phyloP scores from a whole-genome alignment of 2,888 invertebrate species.

The Emmelina monodactyla region DNA sequence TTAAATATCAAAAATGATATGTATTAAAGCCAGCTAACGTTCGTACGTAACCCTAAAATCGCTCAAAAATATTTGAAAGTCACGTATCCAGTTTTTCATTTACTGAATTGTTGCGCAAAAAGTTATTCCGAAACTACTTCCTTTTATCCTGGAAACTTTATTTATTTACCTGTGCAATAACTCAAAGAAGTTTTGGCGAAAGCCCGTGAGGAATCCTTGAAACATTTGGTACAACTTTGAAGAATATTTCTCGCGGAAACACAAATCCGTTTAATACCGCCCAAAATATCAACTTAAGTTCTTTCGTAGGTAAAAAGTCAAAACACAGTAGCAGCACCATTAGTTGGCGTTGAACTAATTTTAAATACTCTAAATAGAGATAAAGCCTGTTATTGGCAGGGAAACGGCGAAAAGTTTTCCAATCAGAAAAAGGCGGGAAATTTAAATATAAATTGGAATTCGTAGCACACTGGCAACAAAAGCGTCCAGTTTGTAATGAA shows the following conservation, averaged over 20 bases:
- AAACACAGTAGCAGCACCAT: no score
- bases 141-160: no score
- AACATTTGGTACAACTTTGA: slow-evolving; percentile 21
- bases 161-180: slow-evolving; percentile 44
- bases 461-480: slow-evolving; percentile 26
- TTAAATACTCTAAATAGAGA: no score
- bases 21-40: no score
- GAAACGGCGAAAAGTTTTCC: slow-evolving; percentile 32
- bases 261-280: no score
- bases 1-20: no score
- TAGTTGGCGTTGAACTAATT: no score
- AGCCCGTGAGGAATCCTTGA: slow-evolving; percentile 18
- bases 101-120: slow-evolving; percentile 36
- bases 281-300: no score
- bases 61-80: no score
- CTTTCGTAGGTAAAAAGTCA: no score
- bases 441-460: slow-evolving; percentile 36
- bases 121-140: slow-evolving; percentile 29
- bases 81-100: slow-evolving; percentile 23
- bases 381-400: slow-evolving; percentile 28
- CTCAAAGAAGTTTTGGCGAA: slow-evolving; percentile 29
- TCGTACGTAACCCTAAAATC: no score
- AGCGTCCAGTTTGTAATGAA: slow-evolving; percentile 41
- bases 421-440: slow-evolving; percentile 25
- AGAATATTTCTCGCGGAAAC: slow-evolving; percentile 33